Conservation (phyloP, 2,113 vertebrate species). For the Myrmecophaga tridactyla region DNA sequence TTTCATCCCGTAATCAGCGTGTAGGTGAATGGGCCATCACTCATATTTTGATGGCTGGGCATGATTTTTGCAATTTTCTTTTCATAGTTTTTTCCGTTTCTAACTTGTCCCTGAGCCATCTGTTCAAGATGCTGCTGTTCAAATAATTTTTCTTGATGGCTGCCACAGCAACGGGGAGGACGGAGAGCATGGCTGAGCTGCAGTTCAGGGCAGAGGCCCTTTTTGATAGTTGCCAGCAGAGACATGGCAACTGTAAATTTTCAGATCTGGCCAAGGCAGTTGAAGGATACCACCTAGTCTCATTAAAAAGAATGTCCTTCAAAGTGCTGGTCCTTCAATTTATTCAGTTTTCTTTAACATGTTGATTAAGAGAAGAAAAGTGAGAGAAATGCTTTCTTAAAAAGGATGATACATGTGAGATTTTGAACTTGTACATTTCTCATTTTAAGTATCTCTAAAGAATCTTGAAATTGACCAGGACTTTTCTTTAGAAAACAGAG, state of each 20-base stretch:
- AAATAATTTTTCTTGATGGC: background rate
- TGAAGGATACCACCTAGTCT: background rate
- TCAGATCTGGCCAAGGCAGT: background rate
- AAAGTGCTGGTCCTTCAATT: background rate
- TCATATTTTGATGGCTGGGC: background rate
- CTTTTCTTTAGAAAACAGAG: background rate
- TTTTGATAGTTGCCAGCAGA: background rate
- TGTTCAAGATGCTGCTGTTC: background rate
- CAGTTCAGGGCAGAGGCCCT: background rate
- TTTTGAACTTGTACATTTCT: background rate
- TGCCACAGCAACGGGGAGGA: background rate
- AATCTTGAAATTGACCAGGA: background rate
- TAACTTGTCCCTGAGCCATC: slow-evolving; percentile 29
- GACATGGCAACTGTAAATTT: background rate
- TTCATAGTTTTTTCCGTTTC: background rate
- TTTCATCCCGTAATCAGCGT: background rate
- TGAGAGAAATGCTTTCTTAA: background rate
- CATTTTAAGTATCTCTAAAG: background rate
- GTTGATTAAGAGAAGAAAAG: slow-evolving; percentile 29
- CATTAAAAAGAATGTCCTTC: slow-evolving; percentile 32
- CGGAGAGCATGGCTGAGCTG: background rate
- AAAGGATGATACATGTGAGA: background rate
- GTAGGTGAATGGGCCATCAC: background rate
- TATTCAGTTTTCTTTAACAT: background rate
- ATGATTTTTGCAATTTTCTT: slow-evolving; percentile 39